Base-by-base conservation (phyloP, 2,797 vertebrate species). In the Chelonia mydas region DNA sequence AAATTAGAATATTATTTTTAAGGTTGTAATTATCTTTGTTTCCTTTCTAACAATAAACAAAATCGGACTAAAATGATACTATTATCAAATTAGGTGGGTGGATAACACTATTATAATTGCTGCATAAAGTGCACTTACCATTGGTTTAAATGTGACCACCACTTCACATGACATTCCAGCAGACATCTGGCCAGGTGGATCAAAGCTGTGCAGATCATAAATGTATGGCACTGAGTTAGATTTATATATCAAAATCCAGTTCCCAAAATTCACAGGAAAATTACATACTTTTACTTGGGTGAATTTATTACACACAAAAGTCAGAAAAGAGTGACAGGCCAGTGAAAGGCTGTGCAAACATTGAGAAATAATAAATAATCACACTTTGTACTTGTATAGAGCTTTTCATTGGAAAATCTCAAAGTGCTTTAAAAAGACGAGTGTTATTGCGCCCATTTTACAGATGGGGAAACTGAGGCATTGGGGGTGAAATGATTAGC, bases 121-220 rank as follows among this genome's bases (percentile, higher is more conserved):
- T n/a, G 11, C 8, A 37, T 13, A 37, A 7, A 82, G 25, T 27
- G 76, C 74, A 98, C 99, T 98, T 94, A 99, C 99, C 99, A 97
- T 95, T 33, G 99, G 99, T 88, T 98, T 99, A 97, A 99, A 99
- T 51, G 98, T 98, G 83, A 98, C 98, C 27, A 98, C 92, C 11
- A 99, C 92, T 83, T 99, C 98, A 94, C 98, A 99, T 91, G 99
- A 98, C 99, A 99, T 99, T 82, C 99, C 99, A 13, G 99, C 80
- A 81, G 98, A 98, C 92, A 99, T 97, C 83, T 98, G 98, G 11
- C 99, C 99, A 15, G 99, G 98, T 31, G 99, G 98, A 41, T 98
- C 96, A 95, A 99, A 99, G 94, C 99, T 99, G 49, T 3, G 21
- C 82, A 92, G 19, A 95, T 15, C 94, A 88, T 8, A 1, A 95